These are phyloP conservation scores for Pseudomyrmex gracilis DNA, from an alignment of 1,140 invertebrate genomes.

Conservation along the genomic window DNA sequence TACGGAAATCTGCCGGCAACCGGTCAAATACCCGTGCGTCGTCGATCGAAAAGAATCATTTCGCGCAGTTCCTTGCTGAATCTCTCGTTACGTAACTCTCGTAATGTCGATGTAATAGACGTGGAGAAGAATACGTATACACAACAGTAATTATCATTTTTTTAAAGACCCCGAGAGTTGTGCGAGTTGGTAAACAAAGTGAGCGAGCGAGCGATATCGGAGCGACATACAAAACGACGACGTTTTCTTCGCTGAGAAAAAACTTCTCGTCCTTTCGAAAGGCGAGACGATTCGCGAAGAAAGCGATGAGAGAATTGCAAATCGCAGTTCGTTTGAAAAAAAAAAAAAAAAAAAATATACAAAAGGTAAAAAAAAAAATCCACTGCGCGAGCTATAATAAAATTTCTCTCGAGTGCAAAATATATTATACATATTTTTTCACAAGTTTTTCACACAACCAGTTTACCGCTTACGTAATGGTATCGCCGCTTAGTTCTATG, in stretches of 20 bases:
- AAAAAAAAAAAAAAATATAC: slow-evolving; percentile 1
- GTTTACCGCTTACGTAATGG: slow-evolving; percentile 39
- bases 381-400: background rate
- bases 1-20: slow-evolving; percentile 16
- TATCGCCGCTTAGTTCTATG: slow-evolving; percentile 12
- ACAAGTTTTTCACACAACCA: slow-evolving; percentile 13
- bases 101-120: slow-evolving; percentile 35
- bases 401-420: slow-evolving; percentile 13
- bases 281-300: background rate
- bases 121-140: slow-evolving; percentile 10
- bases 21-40: slow-evolving; percentile 39
- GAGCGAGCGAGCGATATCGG: background rate
- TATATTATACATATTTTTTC: slow-evolving; percentile 28
- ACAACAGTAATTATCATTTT: slow-evolving; percentile 60
- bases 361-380: background rate
- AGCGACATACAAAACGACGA: too few relatives aligned
- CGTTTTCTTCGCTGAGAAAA: background rate
- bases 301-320: background rate
- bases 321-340: background rate
- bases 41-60: slow-evolving; percentile 37
- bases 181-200: slow-evolving; percentile 18
- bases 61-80: slow-evolving; percentile 29
- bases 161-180: slow-evolving; percentile 29
- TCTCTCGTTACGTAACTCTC: slow-evolving; percentile 45
- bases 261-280: background rate